Evolutionary conservation across 2,797 vertebrate species (phyloP).

Genomic region (Phoxinus dragarum): DNA sequence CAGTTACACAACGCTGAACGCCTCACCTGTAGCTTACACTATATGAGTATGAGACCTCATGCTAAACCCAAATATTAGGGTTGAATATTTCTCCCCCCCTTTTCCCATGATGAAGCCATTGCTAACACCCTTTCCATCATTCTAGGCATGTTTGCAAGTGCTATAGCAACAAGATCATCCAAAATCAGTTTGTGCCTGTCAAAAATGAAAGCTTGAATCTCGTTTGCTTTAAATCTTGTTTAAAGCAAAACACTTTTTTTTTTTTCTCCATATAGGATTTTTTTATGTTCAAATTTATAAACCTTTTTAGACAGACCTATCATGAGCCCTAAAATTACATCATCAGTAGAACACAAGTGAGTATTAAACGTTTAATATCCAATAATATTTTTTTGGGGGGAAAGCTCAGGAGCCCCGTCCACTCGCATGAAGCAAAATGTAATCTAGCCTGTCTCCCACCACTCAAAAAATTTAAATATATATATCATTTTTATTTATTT

Average conservation of each 20-base stretch:
- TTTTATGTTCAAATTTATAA: not conserved
- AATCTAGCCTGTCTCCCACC: too few relatives aligned
- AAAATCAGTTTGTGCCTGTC: constrained; percentile 68
- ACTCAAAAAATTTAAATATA: too few relatives aligned
- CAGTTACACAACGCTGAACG: constrained; percentile 44
- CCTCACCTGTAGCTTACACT: constrained; percentile 41
- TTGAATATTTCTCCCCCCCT: constrained; percentile 44
- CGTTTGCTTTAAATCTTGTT: constrained; percentile 33
- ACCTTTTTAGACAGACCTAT: not conserved
- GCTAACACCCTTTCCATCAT: constrained; percentile 78
- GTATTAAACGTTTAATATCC: not conserved
- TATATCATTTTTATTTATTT: too few relatives aligned
- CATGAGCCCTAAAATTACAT: not conserved
- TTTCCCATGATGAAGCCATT: constrained; percentile 50
- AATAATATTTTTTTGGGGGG: not conserved
- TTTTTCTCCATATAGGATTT: not conserved
- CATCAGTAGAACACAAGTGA: not conserved
- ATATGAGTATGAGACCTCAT: constrained; percentile 44
- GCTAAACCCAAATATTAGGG: constrained; percentile 51
- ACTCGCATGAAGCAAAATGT: not conserved
- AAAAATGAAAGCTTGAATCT: constrained; percentile 65
- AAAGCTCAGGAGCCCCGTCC: not conserved
- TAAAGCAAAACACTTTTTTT: not conserved
- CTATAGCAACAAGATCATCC: constrained; percentile 70
- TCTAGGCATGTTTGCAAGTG: constrained; percentile 68